Evolutionary conservation across 2,797 vertebrate genomes (phyloP), one percentile per base, ranked within the genome.

Genomic region (Myotis vivesi): DNA sequence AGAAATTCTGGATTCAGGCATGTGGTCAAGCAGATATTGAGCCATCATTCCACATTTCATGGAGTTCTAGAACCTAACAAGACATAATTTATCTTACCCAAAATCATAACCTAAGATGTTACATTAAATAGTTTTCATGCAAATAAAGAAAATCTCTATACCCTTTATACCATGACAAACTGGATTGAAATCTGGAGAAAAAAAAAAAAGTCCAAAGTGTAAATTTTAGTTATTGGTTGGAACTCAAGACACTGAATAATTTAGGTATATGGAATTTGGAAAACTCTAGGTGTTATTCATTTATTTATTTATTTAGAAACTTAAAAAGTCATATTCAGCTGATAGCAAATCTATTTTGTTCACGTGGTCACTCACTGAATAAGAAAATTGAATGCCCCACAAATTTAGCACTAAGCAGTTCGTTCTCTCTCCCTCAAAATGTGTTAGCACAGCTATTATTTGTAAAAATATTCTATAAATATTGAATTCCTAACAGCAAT

Each of bases 301-400:
- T n/a, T 44, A 68, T 95, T n/a, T 44, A 59, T 95, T 91, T 92
- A 23, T 92, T 76, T 46, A 89, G 22, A 73, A 77, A 83, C 79
- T 19, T 83, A 15, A 0, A 33, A 68, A 44, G 10, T 44, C 22
- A 55, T 30, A 87, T 12, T 86, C 28, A 73, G 9, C 20, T 91
- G 44, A 2, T 83, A 79, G 44, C 68, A 86, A 82, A 73, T 57
- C 22, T 73, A 80, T 62, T 83, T 4, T 90, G 30, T 88, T 88
- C 69, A 90, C 33, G 49, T 49, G 6, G 28, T 51, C 46, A 71
- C 8, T 59, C 13, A 38, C 9, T 55, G 23, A 87, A 41, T 19
- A 91, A 41, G 10, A 87, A 82, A 87, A 79, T 8, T 22, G 8
- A 81, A 55, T 83, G 13, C 8, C 10, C 53, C 2, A 44, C 7